These are phyloP conservation scores for Atta cephalotes DNA, from an alignment of 1,140 invertebrate genomes.

Conservation along the genomic window DNA sequence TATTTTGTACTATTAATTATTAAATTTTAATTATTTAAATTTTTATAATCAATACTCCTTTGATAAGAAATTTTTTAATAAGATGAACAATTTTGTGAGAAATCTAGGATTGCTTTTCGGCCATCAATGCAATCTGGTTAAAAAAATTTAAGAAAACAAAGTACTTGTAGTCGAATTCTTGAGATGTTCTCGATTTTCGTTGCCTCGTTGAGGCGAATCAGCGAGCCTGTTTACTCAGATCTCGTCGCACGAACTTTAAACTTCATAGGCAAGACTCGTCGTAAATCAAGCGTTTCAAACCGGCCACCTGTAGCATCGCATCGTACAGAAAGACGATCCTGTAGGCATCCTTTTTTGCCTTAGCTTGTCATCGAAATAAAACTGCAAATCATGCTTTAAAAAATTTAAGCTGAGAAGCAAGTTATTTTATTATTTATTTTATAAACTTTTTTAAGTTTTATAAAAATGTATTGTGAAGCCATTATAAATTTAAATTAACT, in stretches of 20 bases:
- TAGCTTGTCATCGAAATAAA: conserved; percentile 38
- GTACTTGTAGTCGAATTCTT: conserved; percentile 30
- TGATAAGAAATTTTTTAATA: neutral
- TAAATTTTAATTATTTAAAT: neutral
- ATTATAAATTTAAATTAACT: neutral
- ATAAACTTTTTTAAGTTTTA: neutral
- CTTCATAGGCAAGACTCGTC: conserved; percentile 77
- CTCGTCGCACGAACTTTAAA: conserved; percentile 77
- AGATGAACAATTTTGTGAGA: conserved; percentile 25
- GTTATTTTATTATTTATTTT: neutral
- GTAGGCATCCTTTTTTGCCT: conserved; percentile 10
- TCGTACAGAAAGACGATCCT: conserved; percentile 44
- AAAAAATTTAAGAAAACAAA: conserved; percentile 20
- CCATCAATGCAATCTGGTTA: neutral
- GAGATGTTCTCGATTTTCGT: conserved; percentile 59
- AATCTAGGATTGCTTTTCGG: conserved; percentile 13
- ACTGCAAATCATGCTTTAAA: conserved; percentile 1
- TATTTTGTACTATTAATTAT: neutral
- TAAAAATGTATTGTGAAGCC: neutral
- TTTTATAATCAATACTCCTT: neutral
- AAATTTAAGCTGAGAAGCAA: neutral
- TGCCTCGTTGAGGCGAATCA: conserved; percentile 62
- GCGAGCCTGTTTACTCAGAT: conserved; percentile 73
- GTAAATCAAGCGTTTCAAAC: conserved; percentile 82
- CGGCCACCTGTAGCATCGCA: conserved; percentile 79